Conservation (phyloP, 2,113 vertebrate species). For the Corynorhinus townsendii region DNA sequence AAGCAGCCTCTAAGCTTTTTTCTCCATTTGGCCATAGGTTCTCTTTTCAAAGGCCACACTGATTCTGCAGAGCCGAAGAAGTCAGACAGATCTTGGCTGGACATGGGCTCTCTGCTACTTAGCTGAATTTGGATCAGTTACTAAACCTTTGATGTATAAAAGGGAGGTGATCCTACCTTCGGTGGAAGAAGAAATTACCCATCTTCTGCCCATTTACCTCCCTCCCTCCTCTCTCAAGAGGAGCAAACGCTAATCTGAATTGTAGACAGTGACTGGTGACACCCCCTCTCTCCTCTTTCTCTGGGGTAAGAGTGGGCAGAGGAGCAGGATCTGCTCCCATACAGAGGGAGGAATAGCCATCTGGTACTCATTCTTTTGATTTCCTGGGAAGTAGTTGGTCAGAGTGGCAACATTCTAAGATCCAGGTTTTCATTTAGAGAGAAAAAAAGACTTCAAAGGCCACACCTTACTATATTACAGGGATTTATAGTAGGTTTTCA, state of each 20-base stretch:
- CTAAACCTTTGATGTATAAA: not conserved
- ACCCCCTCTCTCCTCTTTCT: not conserved
- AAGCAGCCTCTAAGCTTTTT: not conserved
- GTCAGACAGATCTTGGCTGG: not conserved
- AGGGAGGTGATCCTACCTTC: not conserved
- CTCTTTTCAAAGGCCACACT: slow-evolving; percentile 18
- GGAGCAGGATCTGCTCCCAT: not conserved
- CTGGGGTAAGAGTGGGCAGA: not conserved
- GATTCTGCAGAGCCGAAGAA: not conserved
- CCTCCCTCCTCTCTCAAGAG: not conserved
- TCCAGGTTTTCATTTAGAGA: slow-evolving; percentile 6
- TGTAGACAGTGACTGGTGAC: not conserved
- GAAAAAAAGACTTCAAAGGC: not conserved
- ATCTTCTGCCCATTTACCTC: not conserved
- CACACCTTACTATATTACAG: not conserved
- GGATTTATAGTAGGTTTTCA: not conserved
- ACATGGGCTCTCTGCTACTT: not conserved
- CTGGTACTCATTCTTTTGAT: not conserved
- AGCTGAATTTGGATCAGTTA: not conserved
- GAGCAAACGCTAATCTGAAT: not conserved
- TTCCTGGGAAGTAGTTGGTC: not conserved
- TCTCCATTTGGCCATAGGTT: slow-evolving; percentile 6
- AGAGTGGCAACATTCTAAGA: not conserved
- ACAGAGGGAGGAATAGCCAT: not conserved
- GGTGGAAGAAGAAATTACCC: not conserved